Percentiles rank a stretch among this genome's conserved stretches.
Evolutionary conservation across 1,140 invertebrate species (phyloP).

Genomic region (Oppia nitens): DNA sequence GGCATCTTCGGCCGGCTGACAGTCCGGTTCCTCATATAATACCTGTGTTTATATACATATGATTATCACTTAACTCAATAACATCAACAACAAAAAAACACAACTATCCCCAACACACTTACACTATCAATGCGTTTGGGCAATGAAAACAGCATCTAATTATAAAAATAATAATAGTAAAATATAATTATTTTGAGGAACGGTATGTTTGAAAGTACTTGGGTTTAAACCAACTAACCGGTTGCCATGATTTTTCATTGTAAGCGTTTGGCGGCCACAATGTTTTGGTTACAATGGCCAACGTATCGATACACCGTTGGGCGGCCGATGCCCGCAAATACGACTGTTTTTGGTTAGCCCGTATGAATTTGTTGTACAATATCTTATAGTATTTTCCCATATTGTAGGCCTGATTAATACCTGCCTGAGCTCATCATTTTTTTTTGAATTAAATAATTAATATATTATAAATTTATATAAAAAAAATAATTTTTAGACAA

Average conservation of each 20-base stretch:
- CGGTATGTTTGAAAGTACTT: no score
- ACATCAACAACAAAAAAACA: no score
- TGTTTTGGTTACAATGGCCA: neutral
- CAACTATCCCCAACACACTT: no score
- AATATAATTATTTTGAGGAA: no score
- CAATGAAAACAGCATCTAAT: conserved; percentile 4
- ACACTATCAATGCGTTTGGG: conserved; percentile 3
- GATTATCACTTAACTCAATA: no score
- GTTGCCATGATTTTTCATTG: neutral
- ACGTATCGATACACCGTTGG: conserved; percentile 1
- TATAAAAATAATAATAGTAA: no score
- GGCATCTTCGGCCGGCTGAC: neutral
- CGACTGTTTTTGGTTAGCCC: neutral
- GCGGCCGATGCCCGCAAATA: neutral
- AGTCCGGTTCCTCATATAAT: conserved; percentile 6
- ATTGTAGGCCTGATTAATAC: neutral
- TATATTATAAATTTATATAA: neutral
- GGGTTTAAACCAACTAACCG: no score
- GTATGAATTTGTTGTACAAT: neutral
- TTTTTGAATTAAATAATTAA: neutral
- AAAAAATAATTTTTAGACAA: neutral
- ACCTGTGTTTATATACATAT: no score
- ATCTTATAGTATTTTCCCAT: neutral
- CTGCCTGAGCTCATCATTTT: no score
- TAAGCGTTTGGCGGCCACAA: conserved; percentile 1